Evolutionary conservation across 2,797 vertebrate genomes (phyloP).

Genomic region (Apogon hyalosoma): DNA sequence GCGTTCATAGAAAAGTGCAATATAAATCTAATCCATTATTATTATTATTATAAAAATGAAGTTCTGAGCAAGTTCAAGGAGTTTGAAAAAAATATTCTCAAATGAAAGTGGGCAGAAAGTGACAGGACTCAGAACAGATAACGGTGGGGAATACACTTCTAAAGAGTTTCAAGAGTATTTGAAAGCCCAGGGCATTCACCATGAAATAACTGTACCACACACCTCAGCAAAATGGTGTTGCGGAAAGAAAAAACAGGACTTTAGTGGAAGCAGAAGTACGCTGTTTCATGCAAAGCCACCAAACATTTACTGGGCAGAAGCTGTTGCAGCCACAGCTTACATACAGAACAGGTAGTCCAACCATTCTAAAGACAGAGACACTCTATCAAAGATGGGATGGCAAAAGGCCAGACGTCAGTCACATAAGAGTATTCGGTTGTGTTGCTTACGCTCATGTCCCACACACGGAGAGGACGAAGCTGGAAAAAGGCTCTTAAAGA

Average conservation of each 20-base stretch:
- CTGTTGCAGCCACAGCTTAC: slow-evolving; percentile 40
- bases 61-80: slow-evolving; percentile 43
- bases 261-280: slow-evolving; percentile 48
- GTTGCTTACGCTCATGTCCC: slow-evolving; percentile 48
- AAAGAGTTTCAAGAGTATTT: slow-evolving; percentile 55
- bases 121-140: slow-evolving; percentile 43
- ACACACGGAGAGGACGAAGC: slow-evolving; percentile 38
- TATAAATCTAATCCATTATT: too few species aligned
- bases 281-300: slow-evolving; percentile 41
- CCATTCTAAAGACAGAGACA: slow-evolving; percentile 31
- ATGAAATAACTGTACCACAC: slow-evolving; percentile 48
- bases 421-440: slow-evolving; percentile 55
- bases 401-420: slow-evolving; percentile 47
- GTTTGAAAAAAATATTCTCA: slow-evolving; percentile 51
- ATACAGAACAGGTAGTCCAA: slow-evolving; percentile 48
- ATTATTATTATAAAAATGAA: too few species aligned
- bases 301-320: slow-evolving; percentile 50
- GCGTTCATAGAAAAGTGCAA: too few species aligned
- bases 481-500: slow-evolving; percentile 51
- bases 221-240: slow-evolving; percentile 56
- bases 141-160: slow-evolving; percentile 53
- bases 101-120: slow-evolving; percentile 41
- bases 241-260: slow-evolving; percentile 53
- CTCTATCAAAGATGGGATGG: slow-evolving; percentile 49
- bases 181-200: slow-evolving; percentile 55